Evolutionary conservation across 2,113 vertebrate species (phyloP).

Genomic region (Bothrops jararaca): DNA sequence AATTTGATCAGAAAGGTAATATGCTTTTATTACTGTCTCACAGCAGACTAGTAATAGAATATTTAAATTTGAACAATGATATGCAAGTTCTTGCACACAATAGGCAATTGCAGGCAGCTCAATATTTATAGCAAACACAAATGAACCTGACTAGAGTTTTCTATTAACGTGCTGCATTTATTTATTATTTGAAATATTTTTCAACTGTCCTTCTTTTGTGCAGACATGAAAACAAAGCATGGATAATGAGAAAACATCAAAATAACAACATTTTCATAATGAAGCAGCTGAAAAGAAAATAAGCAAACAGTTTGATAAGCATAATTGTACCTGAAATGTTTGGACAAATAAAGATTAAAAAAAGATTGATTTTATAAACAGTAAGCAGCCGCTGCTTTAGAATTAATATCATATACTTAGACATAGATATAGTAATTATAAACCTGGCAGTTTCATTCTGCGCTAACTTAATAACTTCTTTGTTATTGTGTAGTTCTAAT

Average conservation of each 20-base stretch:
- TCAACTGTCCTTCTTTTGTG: not conserved
- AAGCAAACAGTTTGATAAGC: not conserved
- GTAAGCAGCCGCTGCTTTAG: not conserved
- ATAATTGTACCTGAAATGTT: not conserved
- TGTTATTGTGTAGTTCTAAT: not conserved
- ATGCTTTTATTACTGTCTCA: conserved; percentile 53
- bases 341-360: not conserved
- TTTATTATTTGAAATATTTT: not conserved
- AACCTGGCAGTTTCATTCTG: not conserved
- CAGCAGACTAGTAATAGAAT: conserved; percentile 48
- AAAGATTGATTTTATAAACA: not conserved
- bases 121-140: conserved; percentile 26
- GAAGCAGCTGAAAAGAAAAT: not conserved
- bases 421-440: not conserved
- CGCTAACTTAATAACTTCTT: not conserved
- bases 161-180: conserved; percentile 8
- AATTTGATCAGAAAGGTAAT: conserved; percentile 50
- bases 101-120: conserved; percentile 18
- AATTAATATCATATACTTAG: not conserved
- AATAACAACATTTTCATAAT: not conserved
- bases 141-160: conserved; percentile 35
- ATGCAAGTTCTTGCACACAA: conserved; percentile 3
- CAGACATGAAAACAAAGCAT: not conserved
- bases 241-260: not conserved
- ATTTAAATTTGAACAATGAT: conserved; percentile 34